These are phyloP conservation scores for Chamaetylas fuelleborni DNA, from an alignment of 2,113 vertebrate genomes.

Conservation along the genomic window DNA sequence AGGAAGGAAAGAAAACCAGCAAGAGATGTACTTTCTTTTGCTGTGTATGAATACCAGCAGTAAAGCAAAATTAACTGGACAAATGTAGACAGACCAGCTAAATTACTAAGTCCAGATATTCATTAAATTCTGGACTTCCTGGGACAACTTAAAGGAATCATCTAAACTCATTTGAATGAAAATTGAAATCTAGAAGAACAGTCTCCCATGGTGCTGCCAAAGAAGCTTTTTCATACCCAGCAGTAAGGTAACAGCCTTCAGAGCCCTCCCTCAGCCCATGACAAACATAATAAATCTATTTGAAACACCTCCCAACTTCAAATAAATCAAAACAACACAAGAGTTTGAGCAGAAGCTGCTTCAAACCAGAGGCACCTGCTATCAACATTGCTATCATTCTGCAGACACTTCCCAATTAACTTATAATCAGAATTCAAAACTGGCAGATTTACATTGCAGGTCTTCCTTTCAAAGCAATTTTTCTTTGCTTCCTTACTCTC, in stretches of 20 bases:
- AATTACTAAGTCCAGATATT: background rate
- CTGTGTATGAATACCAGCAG: background rate
- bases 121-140: background rate
- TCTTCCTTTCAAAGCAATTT: background rate
- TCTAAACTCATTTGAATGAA: background rate
- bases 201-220: background rate
- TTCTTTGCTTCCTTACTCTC: background rate
- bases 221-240: background rate
- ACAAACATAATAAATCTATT: background rate
- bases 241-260: background rate
- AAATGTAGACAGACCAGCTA: background rate
- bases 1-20: background rate
- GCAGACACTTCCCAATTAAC: background rate
- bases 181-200: background rate
- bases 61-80: background rate
- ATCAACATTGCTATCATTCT: rapidly evolving
- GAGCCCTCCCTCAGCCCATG: background rate
- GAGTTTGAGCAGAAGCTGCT: background rate
- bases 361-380: background rate
- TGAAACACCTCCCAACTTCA: background rate
- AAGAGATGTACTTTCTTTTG: background rate
- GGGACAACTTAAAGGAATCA: background rate
- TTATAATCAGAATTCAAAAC: background rate
- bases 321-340: background rate
- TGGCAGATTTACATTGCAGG: background rate